Evolutionary conservation across 2,888 invertebrate genomes (phyloP).

Genomic region (Trisateles emortualis): DNA sequence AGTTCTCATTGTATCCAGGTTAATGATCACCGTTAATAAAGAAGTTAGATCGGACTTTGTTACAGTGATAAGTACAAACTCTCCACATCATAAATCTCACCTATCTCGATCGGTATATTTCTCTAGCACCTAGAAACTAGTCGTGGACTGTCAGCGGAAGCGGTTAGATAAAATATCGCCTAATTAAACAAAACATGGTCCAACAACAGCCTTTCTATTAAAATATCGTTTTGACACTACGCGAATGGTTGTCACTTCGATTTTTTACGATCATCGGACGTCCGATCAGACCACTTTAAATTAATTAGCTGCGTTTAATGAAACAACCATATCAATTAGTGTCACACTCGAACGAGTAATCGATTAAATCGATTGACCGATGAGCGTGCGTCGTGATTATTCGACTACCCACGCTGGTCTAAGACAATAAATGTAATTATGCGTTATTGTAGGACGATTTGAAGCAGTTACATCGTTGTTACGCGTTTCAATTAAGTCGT

Average conservation of each 20-base stretch:
- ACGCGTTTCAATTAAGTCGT: slow-evolving; percentile 37
- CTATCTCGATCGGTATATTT: slow-evolving; percentile 61
- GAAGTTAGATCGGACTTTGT: slow-evolving; percentile 58
- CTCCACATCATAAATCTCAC: slow-evolving; percentile 60
- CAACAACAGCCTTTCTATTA: slow-evolving; percentile 50
- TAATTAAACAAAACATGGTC: slow-evolving; percentile 63
- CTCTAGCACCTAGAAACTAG: slow-evolving; percentile 47
- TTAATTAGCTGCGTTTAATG: slow-evolving; percentile 72
- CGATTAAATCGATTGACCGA: slow-evolving; percentile 66
- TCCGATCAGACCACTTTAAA: slow-evolving; percentile 61
- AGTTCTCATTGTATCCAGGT: slow-evolving; percentile 46
- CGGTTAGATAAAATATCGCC: slow-evolving; percentile 64
- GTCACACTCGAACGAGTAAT: slow-evolving; percentile 63
- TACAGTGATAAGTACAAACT: slow-evolving; percentile 40
- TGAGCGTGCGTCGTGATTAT: slow-evolving; percentile 53
- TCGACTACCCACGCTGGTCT: slow-evolving; percentile 61
- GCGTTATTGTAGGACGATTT: slow-evolving; percentile 35
- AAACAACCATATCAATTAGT: slow-evolving; percentile 73
- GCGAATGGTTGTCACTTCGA: slow-evolving; percentile 55
- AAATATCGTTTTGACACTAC: slow-evolving; percentile 66
- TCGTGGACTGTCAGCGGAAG: slow-evolving; percentile 62
- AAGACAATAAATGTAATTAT: slow-evolving; percentile 54
- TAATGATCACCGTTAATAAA: slow-evolving; percentile 59
- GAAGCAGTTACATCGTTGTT: slow-evolving; percentile 22
- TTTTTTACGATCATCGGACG: slow-evolving; percentile 59